Base-by-base conservation (phyloP, 2,888 invertebrate genomes). In the Sepiola atlantica region DNA sequence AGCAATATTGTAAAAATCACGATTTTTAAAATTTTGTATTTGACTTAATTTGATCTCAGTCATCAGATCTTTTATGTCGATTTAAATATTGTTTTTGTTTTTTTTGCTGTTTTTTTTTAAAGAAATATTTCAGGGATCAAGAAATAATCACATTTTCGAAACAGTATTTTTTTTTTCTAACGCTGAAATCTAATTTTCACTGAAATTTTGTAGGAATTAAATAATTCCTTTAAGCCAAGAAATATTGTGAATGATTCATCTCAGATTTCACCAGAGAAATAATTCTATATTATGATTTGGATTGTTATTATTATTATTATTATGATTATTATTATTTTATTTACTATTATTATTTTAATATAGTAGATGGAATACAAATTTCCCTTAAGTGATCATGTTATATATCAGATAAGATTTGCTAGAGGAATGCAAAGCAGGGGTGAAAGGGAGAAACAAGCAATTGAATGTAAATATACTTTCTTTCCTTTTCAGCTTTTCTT, bases 321-420 rank as follows among this genome's bases (percentile, higher is more conserved):
- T 45, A 45, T 45, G 2, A 45, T 45, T 45, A 8, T 45, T 45
- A 8, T 45, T 45, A n/a, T 77, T 77, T n/a, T n/a, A n/a, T n/a
- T 77, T 61, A n/a, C n/a, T 77, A 16, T 77, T 77, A 16, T 77
- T 77, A 77, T 77, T 77, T n/a, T n/a, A 77, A 77, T 77, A n/a
- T 77, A 77, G 77, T 77, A 77, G 77, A 77, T 77, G 32, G 77
- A n/a, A 77, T 77, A 77, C 77, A 77, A 77, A 77, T 77, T 77
- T 77, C 77, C 77, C 77, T 77, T 77, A 77, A 77, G 77, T 77
- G 77, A 77, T 77, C n/a, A 77, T 77, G 77, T 77, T 77, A 77
- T 28, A 77, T 77, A 77, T 77, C 77, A 77, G 77, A 77, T 77
- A 77, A 77, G 77, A 77, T n/a, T 32, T 77, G 77, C 77, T 77